Evolutionary conservation across 2,888 invertebrate genomes (phyloP).

Genomic region (Oxyteleia sp.): DNA sequence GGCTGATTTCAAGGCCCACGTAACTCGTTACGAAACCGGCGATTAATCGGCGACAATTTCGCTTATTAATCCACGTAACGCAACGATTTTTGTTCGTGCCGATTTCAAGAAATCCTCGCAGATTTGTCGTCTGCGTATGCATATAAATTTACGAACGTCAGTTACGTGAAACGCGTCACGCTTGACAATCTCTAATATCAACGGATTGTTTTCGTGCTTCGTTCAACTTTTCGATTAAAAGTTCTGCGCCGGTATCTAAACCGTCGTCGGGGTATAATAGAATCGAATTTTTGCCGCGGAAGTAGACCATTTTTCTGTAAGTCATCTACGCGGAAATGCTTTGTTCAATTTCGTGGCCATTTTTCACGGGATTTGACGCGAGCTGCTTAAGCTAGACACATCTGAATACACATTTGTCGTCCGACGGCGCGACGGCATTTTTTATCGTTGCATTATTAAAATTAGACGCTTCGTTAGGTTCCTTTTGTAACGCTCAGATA

Average conservation of each 20-base stretch:
- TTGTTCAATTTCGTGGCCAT: conserved; percentile 58
- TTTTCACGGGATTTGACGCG: conserved; percentile 56
- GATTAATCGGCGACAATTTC: conserved; percentile 38
- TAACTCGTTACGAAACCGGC: conserved; percentile 25
- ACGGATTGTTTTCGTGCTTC: conserved; percentile 58
- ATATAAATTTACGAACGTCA: conserved; percentile 22
- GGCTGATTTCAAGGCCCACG: conserved; percentile 40
- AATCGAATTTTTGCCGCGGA: conserved; percentile 57
- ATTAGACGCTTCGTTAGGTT: conserved; percentile 56
- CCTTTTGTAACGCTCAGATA: conserved; percentile 49
- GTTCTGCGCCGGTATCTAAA: conserved; percentile 46
- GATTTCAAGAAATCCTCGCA: neutral
- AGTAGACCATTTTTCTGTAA: conserved; percentile 63
- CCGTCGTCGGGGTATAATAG: conserved; percentile 45
- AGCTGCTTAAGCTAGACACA: conserved; percentile 57
- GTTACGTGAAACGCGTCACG: conserved; percentile 36
- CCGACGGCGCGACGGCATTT: conserved; percentile 14
- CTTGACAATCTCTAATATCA: conserved; percentile 49
- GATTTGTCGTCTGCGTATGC: conserved; percentile 8
- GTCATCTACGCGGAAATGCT: conserved; percentile 68
- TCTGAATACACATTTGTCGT: conserved; percentile 53
- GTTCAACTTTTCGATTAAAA: conserved; percentile 70
- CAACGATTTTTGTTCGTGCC: neutral
- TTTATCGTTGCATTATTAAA: conserved; percentile 51
- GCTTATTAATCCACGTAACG: conserved; percentile 12